phyloP scores from a whole-genome alignment of 2,888 invertebrate species.

The Sarcophaga carnaria region DNA sequence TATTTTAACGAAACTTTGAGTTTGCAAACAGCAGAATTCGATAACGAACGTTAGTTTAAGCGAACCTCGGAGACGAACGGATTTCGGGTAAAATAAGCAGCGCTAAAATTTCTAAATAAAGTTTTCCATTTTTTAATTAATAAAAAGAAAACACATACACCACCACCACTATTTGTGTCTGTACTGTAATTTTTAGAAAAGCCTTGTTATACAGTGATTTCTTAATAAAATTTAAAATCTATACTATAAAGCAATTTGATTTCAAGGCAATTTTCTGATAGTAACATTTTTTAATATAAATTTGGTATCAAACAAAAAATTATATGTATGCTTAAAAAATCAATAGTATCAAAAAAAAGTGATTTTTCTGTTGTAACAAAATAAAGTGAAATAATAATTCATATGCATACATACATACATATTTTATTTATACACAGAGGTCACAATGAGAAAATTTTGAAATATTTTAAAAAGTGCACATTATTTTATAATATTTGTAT shows the following conservation, averaged over 20 bases:
- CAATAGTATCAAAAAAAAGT: conserved; percentile 52
- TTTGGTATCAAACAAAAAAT: not conserved
- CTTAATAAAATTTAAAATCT: conserved; percentile 40
- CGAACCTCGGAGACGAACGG: conserved; percentile 82
- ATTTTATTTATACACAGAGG: conserved; percentile 41
- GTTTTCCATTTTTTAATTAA: conserved; percentile 38
- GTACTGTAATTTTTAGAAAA: conserved; percentile 25
- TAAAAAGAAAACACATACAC: conserved; percentile 42
- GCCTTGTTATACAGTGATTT: conserved; percentile 50
- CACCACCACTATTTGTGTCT: conserved; percentile 38
- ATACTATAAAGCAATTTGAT: conserved; percentile 44
- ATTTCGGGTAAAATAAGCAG: conserved; percentile 79
- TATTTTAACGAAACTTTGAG: conserved; percentile 79
- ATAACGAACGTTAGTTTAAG: conserved; percentile 82
- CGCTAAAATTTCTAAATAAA: conserved; percentile 54
- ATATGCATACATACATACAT: conserved; percentile 10
- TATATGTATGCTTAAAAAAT: conserved; percentile 44
- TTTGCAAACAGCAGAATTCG: conserved; percentile 76
- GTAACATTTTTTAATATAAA: not conserved
- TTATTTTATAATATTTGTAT: not conserved
- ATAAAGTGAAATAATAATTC: conserved; percentile 16
- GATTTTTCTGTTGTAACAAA: conserved; percentile 35
- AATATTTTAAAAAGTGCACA: not conserved
- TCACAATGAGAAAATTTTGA: conserved; percentile 31
- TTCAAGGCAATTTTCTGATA: conserved; percentile 39